Base-by-base conservation (phyloP, 30 jellyfish, hydroid and myxozoan species). In the Rhopilema esculentum region DNA sequence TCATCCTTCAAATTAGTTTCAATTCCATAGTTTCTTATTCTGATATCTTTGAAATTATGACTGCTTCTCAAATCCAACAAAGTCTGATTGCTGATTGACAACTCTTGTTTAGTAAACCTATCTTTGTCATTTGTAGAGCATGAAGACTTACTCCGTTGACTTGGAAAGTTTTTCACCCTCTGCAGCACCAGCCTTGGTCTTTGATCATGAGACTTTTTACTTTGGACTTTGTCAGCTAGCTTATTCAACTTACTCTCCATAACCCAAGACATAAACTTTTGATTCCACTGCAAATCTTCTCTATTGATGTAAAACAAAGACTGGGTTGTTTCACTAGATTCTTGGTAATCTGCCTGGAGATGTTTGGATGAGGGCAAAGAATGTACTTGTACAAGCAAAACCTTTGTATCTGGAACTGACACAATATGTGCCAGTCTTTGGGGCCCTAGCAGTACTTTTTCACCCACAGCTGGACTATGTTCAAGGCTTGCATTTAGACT, bases 371-470 rank as follows among this genome's bases (percentile, higher is more conserved):
- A 33, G 8, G 89, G 80, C 28, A 75, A 32, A 1, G 89, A 29
- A 48, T 86, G 89, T 9, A 86, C 62, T 30, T 86, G 89, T 8
- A 86, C 83, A 16, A 86, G 65, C 9, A 77, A 79, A 1, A 86
- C 80, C 9, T 48, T 67, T 32, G n/a, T 51, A 68, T 86, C 94
- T 8, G 94, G 94, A 6, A 62, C 62, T 51, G 94, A 65, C 40
- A 86, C 75, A 27, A 86, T 86, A 52, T 86, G 83, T 50, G 89
- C 94, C 15, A 75, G 74, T 49, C 89, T 76, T 57, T 86, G 94
- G 8, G 89, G 79, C 19, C 84, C 86, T 6, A 86, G 68, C 23
- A 86, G 27, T n/a, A 86, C 85, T 65, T 62, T 51, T 21, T 86
- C 89, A 30, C 94, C 94, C 16, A 86, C 72, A 20, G 24, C 40